phyloP scores from a whole-genome alignment of 1,140 invertebrate species.

The Orius laevigatus region DNA sequence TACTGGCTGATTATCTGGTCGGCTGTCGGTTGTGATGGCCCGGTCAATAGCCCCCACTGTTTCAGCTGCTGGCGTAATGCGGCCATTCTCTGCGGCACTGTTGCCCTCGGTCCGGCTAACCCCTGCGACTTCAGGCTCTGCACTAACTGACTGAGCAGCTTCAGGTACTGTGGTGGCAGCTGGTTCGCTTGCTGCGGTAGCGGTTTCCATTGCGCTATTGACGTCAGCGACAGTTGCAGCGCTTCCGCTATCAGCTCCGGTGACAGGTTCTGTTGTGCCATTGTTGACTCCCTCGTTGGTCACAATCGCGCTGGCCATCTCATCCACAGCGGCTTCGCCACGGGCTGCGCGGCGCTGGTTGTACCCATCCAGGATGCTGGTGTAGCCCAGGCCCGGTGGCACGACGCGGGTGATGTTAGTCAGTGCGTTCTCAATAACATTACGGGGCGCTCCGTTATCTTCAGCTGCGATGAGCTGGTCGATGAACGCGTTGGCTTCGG shows the following conservation, averaged over 20 bases:
- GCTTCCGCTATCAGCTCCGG: background rate
- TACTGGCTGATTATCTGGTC: background rate
- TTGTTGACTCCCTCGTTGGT: background rate
- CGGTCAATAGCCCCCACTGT: background rate
- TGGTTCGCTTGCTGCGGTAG: background rate
- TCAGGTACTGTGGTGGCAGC: background rate
- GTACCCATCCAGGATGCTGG: no score
- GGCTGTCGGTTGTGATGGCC: background rate
- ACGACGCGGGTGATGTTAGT: no score
- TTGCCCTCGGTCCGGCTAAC: background rate
- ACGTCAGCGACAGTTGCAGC: background rate
- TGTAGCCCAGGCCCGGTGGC: no score
- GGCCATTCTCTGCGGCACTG: background rate
- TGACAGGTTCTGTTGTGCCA: background rate
- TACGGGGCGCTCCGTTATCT: no score
- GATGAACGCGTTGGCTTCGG: background rate
- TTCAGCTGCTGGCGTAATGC: background rate
- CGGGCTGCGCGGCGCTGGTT: background rate
- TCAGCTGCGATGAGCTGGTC: background rate
- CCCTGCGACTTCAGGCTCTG: background rate
- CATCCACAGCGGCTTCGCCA: background rate
- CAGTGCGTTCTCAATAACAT: no score
- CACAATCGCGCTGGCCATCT: background rate
- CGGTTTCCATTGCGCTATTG: background rate
- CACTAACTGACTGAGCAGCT: background rate